phyloP scores from a whole-genome alignment of 2,113 vertebrate species.

The Albula glossodonta region DNA sequence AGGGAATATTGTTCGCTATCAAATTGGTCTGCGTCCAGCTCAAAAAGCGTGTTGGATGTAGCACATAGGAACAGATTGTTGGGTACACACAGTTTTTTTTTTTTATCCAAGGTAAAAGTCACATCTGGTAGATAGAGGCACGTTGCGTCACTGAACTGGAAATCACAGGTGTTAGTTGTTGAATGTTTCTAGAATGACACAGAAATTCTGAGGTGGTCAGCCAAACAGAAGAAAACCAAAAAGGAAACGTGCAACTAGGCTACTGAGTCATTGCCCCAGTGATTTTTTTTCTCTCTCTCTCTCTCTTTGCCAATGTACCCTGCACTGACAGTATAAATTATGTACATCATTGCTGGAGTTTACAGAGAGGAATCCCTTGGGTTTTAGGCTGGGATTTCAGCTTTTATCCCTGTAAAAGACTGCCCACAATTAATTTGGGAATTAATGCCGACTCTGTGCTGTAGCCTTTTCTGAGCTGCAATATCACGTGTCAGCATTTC shows the following conservation, averaged over 20 bases:
- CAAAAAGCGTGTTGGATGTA: neutral
- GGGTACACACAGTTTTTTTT: neutral
- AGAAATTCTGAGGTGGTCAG: constrained; percentile 28
- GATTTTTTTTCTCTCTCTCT: constrained; percentile 37
- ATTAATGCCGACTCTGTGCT: constrained; percentile 61
- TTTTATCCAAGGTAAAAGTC: neutral
- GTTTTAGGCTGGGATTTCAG: constrained; percentile 58
- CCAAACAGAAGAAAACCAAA: constrained; percentile 50
- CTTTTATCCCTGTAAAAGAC: constrained; percentile 62
- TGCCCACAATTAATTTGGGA: constrained; percentile 62
- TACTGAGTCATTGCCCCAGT: constrained; percentile 65
- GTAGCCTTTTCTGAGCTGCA: constrained; percentile 43
- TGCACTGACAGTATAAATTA: constrained; percentile 66
- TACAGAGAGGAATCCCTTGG: constrained; percentile 46
- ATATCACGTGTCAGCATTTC: constrained; percentile 41
- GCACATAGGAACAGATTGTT: neutral
- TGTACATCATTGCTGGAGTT: constrained; percentile 61
- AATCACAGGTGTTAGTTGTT: neutral
- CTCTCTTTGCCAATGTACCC: constrained; percentile 53
- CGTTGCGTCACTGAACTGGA: neutral
- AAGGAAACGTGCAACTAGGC: constrained; percentile 63
- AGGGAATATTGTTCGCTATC: neutral
- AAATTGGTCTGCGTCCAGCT: neutral
- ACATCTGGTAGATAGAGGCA: neutral
- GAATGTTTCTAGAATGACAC: neutral